Conservation (phyloP, 2,888 invertebrate genomes). For the Gymnosoma rotundatum region DNA sequence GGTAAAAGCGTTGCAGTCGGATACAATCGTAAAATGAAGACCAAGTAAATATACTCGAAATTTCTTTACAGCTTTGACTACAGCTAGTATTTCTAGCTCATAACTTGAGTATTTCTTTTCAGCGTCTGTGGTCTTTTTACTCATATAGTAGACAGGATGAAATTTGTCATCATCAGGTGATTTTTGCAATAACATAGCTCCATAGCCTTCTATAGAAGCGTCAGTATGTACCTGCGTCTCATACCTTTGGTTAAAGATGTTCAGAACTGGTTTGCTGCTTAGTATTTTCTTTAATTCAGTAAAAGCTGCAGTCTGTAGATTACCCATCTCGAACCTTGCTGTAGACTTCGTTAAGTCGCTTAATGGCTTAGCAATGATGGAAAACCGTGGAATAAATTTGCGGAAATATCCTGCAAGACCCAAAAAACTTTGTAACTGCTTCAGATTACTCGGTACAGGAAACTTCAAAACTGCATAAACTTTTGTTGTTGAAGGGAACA, state of each 20-base stretch:
- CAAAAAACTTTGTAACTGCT: conserved; percentile 58
- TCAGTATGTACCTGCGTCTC: conserved; percentile 52
- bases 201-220: conserved; percentile 37
- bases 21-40: conserved; percentile 49
- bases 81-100: conserved; percentile 58
- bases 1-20: conserved; percentile 69
- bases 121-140: conserved; percentile 35
- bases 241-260: conserved; percentile 37
- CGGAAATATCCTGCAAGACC: conserved; percentile 55
- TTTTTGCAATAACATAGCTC: conserved; percentile 35
- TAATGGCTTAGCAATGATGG: conserved; percentile 32
- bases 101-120: conserved; percentile 52
- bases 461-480: conserved; percentile 44
- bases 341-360: conserved; percentile 57
- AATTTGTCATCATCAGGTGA: conserved; percentile 31
- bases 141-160: conserved; percentile 50
- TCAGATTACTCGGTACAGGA: conserved; percentile 24
- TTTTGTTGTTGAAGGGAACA: conserved; percentile 46
- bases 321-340: conserved; percentile 65
- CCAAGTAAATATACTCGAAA: neutral
- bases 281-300: conserved; percentile 45
- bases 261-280: conserved; percentile 30
- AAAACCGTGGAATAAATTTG: conserved; percentile 43
- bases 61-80: conserved; percentile 21
- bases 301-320: conserved; percentile 68